phyloP scores from a whole-genome alignment of 2,888 invertebrate genomes.

The Myopa testacea region DNA sequence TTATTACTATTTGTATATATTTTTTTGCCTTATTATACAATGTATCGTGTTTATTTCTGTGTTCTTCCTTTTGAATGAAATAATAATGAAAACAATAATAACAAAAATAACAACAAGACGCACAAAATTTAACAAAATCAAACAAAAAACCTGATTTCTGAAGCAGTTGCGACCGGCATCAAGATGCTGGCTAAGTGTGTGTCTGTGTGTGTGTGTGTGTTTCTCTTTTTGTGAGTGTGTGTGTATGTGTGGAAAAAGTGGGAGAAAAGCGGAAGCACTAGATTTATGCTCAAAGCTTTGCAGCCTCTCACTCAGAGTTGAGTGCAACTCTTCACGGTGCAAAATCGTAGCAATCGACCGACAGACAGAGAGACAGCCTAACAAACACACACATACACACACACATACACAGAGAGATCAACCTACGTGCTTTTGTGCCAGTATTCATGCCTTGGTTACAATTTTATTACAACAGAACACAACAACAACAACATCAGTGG shows the following conservation, averaged over 20 bases:
- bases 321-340: background rate
- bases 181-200: background rate
- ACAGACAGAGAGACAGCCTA: background rate
- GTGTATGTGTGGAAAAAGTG: background rate
- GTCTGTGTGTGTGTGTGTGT: background rate
- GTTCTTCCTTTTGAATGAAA: background rate
- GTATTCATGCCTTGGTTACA: constrained; percentile 28
- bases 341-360: background rate
- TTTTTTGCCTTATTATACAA: background rate
- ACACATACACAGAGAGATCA: background rate
- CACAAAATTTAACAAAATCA: background rate
- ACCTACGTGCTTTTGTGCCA: constrained; percentile 13
- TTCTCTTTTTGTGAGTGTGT: background rate
- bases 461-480: constrained; percentile 22
- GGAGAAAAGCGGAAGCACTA: background rate
- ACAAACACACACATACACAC: background rate
- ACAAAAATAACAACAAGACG: background rate
- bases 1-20: background rate
- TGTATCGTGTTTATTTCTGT: background rate
- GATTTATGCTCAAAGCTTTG: constrained; percentile 15
- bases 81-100: background rate
- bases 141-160: constrained; percentile 14
- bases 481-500: constrained; percentile 19
- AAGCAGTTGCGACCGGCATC: constrained; percentile 9
- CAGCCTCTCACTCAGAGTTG: constrained; percentile 1